Evolutionary conservation across 2,888 invertebrate species (phyloP), one percentile per base, ranked within the genome.

Genomic region (Chesias legatella): DNA sequence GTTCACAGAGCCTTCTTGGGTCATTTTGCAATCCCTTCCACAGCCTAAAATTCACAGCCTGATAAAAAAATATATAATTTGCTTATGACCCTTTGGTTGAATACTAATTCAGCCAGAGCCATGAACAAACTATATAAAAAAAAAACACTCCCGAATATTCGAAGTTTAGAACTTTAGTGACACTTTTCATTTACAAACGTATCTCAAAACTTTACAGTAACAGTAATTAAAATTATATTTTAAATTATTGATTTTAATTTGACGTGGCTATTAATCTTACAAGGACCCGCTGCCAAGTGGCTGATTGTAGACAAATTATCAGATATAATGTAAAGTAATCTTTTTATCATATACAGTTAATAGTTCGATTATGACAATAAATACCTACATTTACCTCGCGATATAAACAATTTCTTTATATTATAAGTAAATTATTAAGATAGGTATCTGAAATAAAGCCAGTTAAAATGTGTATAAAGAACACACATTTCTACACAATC

Each of bases 331-430:
- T 61, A 52, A 59, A 65, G 55, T 79, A 74, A 79, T 79, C 68
- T 61, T 51, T 58, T 70, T 82, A 81, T 83, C 79, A 64, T 73
- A 74, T 34, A 58, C 34, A 53, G 49, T 74, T 81, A 79, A 81
- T 79, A 78, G 77, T 58, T 65, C 51, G 69, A 76, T 71, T 65
- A 48, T 30, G 47, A 49, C 55, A 58, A 48, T 69, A 67, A 30
- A 25, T 33, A 33, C 20, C 11, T 33, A 39, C 24, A 17, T 21
- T 20, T 20, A n/a, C 10, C 23, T 7, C 22, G 11, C 10, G 21
- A 22, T 20, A 7, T 10, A 3, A 17, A 7, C 20, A 5, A 20
- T 20, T 20, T 3, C 6, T 6, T 7, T 11, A 28, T 35, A 28
- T 24, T 33, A 43, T 9, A 28, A n/a, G 7, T 11, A 28, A 11